Evolutionary conservation across 2,113 vertebrate genomes (phyloP), one percentile per base, ranked within the genome.

Genomic region (Chionomys nivalis): DNA sequence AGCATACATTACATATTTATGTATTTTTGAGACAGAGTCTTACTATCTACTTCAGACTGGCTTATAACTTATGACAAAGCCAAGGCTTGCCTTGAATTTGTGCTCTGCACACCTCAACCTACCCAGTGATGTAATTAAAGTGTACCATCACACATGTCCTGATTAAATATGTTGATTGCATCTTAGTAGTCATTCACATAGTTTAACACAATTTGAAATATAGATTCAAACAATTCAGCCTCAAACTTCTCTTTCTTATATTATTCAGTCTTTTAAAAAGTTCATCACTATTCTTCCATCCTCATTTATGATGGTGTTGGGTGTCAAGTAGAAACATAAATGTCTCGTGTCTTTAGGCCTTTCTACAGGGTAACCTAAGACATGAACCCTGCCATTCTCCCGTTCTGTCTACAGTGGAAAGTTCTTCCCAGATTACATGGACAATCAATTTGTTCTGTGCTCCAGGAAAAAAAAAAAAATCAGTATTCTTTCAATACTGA

Each of bases 201-300:
- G 31, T 13, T 47, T 93, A 92, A 68, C n/a, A 33, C 24, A 63
- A 82, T 94, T 90, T 89, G 72, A 97, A 97, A 92, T 52, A 52
- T 47, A 88, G 52, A n/a, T 72, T 92, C 87, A 95, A 89, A 68
- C 55, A 89, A 58, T 88, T 90, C 33, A 83, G 19, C n/a, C 47
- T 76, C n/a, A 39, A 91, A 55, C 47, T 83, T 85, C 17, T 88
- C 70, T 89, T 73, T 95, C 44, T 33, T 96, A 65, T 44, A 39
- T 68, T 77, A 90, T 49, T 68, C 33, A 65, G 1, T 52, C 5
- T 78, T 52, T 79, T 70, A 58, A 36, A 86, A 85, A 61, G 26
- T 63, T 44, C 6, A 70, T 93, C 36, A 24, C 52, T 24, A 61
- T 11, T 52, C 65, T 89, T 33, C 61, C n/a, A n/a, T 81, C 31